Conservation (phyloP, 2,113 vertebrate species). For the Anguilla japonica region DNA sequence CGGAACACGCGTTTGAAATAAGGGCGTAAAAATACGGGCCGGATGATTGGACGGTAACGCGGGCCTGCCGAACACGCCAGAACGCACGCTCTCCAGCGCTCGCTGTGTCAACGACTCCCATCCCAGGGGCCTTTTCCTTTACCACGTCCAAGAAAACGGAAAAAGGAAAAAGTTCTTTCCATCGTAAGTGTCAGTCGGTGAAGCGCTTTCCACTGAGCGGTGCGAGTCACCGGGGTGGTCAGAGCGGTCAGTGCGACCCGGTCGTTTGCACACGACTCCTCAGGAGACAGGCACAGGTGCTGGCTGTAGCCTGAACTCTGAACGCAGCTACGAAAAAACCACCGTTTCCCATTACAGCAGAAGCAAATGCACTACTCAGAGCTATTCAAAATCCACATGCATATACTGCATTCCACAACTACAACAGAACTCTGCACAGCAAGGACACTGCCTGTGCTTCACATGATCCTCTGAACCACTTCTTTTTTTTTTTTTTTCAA, state of each 20-base stretch:
- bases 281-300: background rate
- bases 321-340: background rate
- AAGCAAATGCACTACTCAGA: background rate
- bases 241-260: too few relatives aligned
- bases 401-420: too few relatives aligned
- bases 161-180: background rate
- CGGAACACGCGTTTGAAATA: background rate
- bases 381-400: background rate
- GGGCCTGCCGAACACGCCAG: background rate
- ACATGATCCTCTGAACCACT: too few relatives aligned
- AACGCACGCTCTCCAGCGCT: background rate
- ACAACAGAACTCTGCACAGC: too few relatives aligned
- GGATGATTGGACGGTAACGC: background rate
- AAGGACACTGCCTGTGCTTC: too few relatives aligned
- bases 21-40: background rate
- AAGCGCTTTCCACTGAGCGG: background rate
- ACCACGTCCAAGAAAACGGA: background rate
- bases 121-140: background rate
- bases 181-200: background rate
- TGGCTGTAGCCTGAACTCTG: background rate
- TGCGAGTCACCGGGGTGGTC: background rate
- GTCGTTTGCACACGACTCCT: background rate
- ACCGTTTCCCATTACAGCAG: background rate
- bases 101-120: background rate
- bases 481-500: too few relatives aligned